A percentile compares a stretch with the other conserved stretches of the same genome.
Conservation (phyloP, 2,113 vertebrate genomes). For the Barnardius zonarius region DNA sequence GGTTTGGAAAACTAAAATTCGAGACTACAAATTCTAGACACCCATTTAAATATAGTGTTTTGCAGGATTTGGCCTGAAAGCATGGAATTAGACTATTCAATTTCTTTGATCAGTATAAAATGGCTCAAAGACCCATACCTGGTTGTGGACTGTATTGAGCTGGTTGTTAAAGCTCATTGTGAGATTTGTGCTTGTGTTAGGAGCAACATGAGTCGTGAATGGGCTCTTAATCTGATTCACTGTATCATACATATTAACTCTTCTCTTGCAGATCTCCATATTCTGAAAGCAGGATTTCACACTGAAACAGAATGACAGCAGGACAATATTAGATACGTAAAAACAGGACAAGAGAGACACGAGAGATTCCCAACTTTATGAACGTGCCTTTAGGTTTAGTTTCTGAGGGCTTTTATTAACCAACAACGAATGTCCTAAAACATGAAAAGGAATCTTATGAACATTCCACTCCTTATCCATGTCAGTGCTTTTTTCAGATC, state of each 20-base stretch:
- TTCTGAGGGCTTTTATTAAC: neutral
- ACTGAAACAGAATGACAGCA: conserved; percentile 68
- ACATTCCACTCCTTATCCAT: neutral
- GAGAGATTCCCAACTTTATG: neutral
- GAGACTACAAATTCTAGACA: neutral
- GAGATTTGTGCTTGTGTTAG: conserved; percentile 92
- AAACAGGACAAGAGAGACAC: neutral
- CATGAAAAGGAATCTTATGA: neutral
- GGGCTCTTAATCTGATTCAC: conserved; percentile 90
- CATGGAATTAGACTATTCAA: neutral
- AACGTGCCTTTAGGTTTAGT: neutral
- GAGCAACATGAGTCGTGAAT: conserved; percentile 85
- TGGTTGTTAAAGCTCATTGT: conserved; percentile 98
- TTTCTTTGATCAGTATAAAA: neutral
- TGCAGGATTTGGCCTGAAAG: neutral
- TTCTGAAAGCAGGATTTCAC: conserved; percentile 99
- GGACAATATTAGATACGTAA: neutral
- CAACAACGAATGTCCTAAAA: conserved; percentile 1
- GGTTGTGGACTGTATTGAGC: conserved; percentile 90
- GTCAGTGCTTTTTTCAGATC: neutral
- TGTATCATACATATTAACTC: conserved; percentile 92
- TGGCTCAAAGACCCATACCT: conserved; percentile 73
- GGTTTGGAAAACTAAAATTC: neutral
- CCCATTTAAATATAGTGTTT: neutral
- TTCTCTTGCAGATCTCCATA: conserved; percentile 98